phyloP scores from a whole-genome alignment of 2,113 vertebrate genomes.

The Engraulis encrasicolus region DNA sequence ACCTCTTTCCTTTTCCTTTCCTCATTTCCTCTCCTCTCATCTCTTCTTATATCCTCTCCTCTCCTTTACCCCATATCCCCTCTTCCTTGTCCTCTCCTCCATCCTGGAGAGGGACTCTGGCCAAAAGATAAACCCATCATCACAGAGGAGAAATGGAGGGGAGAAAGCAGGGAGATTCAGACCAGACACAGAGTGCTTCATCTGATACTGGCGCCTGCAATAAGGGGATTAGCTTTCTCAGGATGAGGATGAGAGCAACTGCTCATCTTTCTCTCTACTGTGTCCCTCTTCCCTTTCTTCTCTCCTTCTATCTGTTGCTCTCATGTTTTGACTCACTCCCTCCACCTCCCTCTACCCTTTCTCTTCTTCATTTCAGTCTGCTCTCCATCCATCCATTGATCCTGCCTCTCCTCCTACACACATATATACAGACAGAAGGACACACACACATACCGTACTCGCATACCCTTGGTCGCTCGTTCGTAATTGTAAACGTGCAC shows the following conservation, averaged over 20 bases:
- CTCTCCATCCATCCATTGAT: slow-evolving; percentile 32
- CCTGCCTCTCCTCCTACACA: slow-evolving; percentile 61
- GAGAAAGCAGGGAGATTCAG: slow-evolving; percentile 19
- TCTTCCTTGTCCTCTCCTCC: slow-evolving; percentile 60
- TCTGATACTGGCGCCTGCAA: slow-evolving; percentile 58
- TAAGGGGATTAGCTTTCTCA: slow-evolving; percentile 65
- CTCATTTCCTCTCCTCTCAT: no score
- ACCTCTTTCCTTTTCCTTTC: no score
- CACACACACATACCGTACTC: slow-evolving; percentile 27
- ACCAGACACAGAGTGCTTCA: slow-evolving; percentile 56
- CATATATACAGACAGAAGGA: slow-evolving; percentile 60
- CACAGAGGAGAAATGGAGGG: slow-evolving; percentile 57
- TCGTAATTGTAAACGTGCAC: neutral
- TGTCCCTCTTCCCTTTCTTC: slow-evolving; percentile 37
- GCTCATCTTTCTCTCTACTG: slow-evolving; percentile 61
- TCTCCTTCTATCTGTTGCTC: slow-evolving; percentile 24
- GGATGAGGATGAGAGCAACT: slow-evolving; percentile 72
- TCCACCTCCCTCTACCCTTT: slow-evolving; percentile 44
- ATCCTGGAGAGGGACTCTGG: neutral
- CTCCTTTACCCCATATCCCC: no score
- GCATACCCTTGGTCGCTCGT: slow-evolving; percentile 5
- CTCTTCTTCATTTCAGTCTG: slow-evolving; percentile 38
- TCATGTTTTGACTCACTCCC: slow-evolving; percentile 44
- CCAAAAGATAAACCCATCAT: slow-evolving; percentile 67
- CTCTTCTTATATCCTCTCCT: no score